Conservation (phyloP, 2,888 invertebrate genomes). For the Dynastes maya region DNA sequence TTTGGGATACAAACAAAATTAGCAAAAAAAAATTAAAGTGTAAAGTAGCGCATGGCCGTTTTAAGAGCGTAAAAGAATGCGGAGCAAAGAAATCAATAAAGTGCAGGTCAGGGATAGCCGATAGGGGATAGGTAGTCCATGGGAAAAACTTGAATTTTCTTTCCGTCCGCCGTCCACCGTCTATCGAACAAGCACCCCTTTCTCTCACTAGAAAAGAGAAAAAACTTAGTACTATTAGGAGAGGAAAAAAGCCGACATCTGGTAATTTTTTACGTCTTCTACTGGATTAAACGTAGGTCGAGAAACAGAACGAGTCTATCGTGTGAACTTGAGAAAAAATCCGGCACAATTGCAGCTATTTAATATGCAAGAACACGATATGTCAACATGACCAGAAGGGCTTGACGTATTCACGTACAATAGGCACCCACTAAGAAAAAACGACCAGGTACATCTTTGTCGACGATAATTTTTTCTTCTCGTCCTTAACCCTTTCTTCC, state of each 20-base stretch:
- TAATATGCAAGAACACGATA: slow-evolving; percentile 71
- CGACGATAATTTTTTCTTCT: slow-evolving; percentile 62
- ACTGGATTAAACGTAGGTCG: slow-evolving; percentile 7
- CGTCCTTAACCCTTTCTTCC: slow-evolving; percentile 59
- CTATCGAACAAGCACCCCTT: background rate
- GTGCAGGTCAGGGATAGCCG: slow-evolving; percentile 63
- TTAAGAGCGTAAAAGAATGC: slow-evolving; percentile 48
- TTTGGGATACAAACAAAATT: too few relatives aligned
- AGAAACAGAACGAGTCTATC: slow-evolving; percentile 62
- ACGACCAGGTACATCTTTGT: slow-evolving; percentile 66
- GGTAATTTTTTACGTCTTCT: slow-evolving; percentile 28
- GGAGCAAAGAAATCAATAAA: slow-evolving; percentile 62
- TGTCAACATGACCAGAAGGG: slow-evolving; percentile 67
- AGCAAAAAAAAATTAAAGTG: too few relatives aligned
- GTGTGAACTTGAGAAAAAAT: slow-evolving; percentile 68
- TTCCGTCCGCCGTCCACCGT: background rate
- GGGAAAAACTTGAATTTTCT: slow-evolving; percentile 4
- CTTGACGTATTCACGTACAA: slow-evolving; percentile 42
- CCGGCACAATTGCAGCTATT: slow-evolving; percentile 63
- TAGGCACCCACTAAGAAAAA: slow-evolving; percentile 68
- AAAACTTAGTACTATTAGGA: slow-evolving; percentile 3
- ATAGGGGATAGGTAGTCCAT: slow-evolving; percentile 3
- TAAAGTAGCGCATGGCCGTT: slow-evolving; percentile 13
- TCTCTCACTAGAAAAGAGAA: background rate
- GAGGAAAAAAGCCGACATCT: slow-evolving; percentile 23